Conservation (phyloP, 2,888 invertebrate genomes). For the Gymnocheta viridis region DNA sequence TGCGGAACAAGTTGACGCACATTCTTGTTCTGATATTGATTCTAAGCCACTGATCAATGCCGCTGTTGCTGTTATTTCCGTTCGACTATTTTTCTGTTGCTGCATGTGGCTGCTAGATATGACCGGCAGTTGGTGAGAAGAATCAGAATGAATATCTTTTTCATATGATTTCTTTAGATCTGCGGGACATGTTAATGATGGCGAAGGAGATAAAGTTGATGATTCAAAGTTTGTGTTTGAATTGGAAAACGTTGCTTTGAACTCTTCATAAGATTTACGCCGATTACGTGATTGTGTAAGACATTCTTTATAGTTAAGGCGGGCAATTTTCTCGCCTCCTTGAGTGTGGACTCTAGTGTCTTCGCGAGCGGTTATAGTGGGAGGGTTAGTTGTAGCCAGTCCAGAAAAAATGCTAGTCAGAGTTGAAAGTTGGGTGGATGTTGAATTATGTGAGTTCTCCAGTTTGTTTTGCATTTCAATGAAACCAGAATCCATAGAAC, state of each 20-base stretch:
- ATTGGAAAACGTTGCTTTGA: constrained; percentile 80
- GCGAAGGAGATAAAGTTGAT: neutral
- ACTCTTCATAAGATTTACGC: constrained; percentile 82
- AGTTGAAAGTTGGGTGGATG: constrained; percentile 55
- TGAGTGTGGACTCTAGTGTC: neutral
- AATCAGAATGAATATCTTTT: constrained; percentile 59
- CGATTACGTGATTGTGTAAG: constrained; percentile 81
- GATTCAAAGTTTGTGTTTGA: constrained; percentile 11
- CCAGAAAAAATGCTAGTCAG: constrained; percentile 70
- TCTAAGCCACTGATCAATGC: constrained; percentile 73
- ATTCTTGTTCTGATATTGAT: constrained; percentile 79
- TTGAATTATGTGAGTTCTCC: constrained; percentile 72
- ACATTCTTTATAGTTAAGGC: constrained; percentile 81
- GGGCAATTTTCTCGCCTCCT: constrained; percentile 77
- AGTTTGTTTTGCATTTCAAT: constrained; percentile 82
- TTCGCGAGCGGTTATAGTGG: constrained; percentile 7
- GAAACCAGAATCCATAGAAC: constrained; percentile 82
- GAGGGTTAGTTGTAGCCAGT: neutral
- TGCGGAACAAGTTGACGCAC: constrained; percentile 57
- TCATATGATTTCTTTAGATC: constrained; percentile 70
- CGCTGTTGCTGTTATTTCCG: constrained; percentile 32
- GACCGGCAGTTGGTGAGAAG: constrained; percentile 33
- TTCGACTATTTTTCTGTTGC: constrained; percentile 40
- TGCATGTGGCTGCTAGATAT: constrained; percentile 3
- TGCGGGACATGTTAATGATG: constrained; percentile 1